Conservation (phyloP, 37 sponge, comb jelly and placozoan genomes). For the Hexactinellida sp. region DNA sequence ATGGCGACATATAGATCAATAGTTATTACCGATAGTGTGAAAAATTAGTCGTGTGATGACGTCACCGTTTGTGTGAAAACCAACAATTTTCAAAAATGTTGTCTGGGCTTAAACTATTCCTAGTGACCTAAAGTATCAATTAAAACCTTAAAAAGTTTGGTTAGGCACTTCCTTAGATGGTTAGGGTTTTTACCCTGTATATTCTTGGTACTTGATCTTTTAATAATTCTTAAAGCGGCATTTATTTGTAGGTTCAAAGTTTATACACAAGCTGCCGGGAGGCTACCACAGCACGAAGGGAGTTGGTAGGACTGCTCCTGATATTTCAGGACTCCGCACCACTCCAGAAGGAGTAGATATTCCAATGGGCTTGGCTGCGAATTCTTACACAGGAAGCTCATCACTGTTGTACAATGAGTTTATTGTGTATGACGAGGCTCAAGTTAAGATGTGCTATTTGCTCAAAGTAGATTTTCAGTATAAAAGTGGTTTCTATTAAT, state of each 20-base stretch:
- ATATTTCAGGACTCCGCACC: conserved; percentile 26
- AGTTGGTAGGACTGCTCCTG: conserved; percentile 58
- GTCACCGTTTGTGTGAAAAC: no score
- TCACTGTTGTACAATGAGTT: conserved; percentile 97
- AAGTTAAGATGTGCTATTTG: conserved; percentile 76
- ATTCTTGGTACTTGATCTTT: no score
- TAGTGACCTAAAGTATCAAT: no score
- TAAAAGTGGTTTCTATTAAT: neutral
- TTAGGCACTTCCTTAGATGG: no score
- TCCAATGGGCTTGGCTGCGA: conserved; percentile 48
- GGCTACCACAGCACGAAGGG: conserved; percentile 99
- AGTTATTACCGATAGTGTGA: no score
- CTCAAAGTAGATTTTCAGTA: conserved; percentile 80
- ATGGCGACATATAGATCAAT: no score
- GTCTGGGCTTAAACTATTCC: no score
- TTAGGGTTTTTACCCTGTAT: no score
- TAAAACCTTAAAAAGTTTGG: no score
- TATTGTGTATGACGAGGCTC: conserved; percentile 98
- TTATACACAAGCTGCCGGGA: conserved; percentile 57
- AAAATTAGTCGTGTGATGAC: no score
- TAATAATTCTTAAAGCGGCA: no score
- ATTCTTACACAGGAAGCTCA: conserved; percentile 20
- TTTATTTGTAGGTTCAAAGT: conserved; percentile 36
- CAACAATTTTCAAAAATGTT: no score
- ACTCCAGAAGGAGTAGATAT: conserved; percentile 43